Conservation (phyloP, 1,140 invertebrate species). For the Neodiprion virginianus region DNA sequence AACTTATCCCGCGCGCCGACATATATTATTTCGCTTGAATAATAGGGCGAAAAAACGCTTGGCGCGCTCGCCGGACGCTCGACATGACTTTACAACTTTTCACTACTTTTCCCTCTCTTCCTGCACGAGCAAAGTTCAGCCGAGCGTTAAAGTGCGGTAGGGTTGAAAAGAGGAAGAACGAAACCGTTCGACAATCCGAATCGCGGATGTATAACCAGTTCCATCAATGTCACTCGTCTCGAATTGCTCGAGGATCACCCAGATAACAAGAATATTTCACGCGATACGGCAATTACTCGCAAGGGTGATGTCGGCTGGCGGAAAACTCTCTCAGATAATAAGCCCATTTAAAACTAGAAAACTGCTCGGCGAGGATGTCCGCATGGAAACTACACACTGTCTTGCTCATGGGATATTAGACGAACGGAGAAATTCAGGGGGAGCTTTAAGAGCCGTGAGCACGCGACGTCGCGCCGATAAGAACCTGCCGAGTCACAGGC, state of each 20-base stretch:
- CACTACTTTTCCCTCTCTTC: no score
- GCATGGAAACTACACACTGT: background rate
- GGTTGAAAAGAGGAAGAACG: no score
- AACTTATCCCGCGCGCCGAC: background rate
- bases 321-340: background rate
- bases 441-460: background rate
- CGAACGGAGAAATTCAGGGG: background rate
- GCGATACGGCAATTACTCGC: background rate
- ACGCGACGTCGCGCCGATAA: background rate
- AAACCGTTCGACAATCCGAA: no score
- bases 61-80: no score
- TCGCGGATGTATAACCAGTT: no score
- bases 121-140: no score
- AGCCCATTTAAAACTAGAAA: background rate
- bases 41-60: background rate
- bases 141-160: no score
- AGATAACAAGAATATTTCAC: background rate
- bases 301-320: no score
- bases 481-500: no score
- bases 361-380: background rate
- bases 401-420: background rate
- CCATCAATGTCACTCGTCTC: no score
- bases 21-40: background rate
- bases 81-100: no score
- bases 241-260: background rate